Base-by-base conservation (phyloP, 2,888 invertebrate species). In the Deilephila elpenor region DNA sequence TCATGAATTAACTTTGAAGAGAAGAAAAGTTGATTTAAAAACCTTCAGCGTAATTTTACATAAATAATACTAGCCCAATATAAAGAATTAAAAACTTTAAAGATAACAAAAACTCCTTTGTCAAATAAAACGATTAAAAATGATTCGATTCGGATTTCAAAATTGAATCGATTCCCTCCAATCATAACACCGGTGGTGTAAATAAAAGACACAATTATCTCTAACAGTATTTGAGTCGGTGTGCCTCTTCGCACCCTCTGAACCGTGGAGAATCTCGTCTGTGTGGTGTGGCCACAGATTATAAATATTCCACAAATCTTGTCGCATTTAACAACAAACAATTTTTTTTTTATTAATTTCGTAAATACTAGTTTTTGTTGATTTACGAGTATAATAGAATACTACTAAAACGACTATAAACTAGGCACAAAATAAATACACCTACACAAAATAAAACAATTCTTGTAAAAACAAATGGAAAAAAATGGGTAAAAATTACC, bases 151-250 rank as follows among this genome's bases (percentile, higher is more conserved):
- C 56, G 59, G 56, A 53, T 17, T 56, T 71, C 11, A 62, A 61
- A 72, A 61, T 53, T 72, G 53, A 53, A 56, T 62, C 53, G 29
- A 25, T 51, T 34, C 62, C 44, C 11, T 62, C 61, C 62, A 62
- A 72, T 73, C 29, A 83, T 85, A 80, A 83, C 84, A 86, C 82
- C 83, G 81, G 82, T 82, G 86, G 83, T 88, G 86, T 89, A 88
- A 88, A 90, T 89, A 89, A 89, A 89, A 88, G 87, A 89, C 85
- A 84, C 88, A 89, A 89, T 90, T 90, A 90, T 88, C 88, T 82
- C 84, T 88, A 90, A 90, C 90, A 86, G 89, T 89, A 88, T 89
- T 89, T 87, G 85, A 85, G 86, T 84, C 86, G 85, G 83, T 82
- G 85, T 83, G 86, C 83, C 86, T 87, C 85, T 89, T 89, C 86